Evolutionary conservation across 2,888 invertebrate species (phyloP).

Genomic region (Himalopsyche anomala): DNA sequence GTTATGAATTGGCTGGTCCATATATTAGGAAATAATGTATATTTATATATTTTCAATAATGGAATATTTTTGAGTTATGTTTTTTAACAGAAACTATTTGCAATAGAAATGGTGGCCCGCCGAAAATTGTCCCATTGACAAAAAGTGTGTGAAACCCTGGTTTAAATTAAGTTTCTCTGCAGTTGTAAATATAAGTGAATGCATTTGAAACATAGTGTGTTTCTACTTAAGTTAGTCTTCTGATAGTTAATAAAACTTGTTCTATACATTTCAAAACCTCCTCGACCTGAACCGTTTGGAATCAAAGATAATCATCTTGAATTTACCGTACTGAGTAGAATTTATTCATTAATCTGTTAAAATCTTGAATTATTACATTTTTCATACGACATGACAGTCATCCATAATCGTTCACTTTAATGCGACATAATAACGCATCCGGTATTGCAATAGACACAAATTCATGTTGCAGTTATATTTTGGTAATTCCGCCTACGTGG

Average conservation of each 20-base stretch:
- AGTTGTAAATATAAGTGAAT: too few species aligned
- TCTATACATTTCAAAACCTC: conserved; percentile 1
- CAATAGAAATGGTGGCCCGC: too few species aligned
- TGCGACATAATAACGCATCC: conserved; percentile 8
- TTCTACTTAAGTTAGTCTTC: neutral
- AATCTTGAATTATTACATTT: conserved; percentile 23
- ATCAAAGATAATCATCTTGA: conserved; percentile 12
- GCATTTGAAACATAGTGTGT: neutral
- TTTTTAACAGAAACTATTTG: too few species aligned
- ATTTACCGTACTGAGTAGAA: conserved; percentile 2
- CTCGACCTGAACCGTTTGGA: neutral
- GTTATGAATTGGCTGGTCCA: too few species aligned
- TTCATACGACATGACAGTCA: neutral
- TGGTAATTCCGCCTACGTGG: too few species aligned
- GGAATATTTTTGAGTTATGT: too few species aligned
- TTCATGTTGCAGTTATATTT: too few species aligned
- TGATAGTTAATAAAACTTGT: neutral
- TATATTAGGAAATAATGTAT: too few species aligned
- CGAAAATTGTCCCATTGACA: too few species aligned
- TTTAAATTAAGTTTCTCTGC: too few species aligned
- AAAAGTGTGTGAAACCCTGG: too few species aligned
- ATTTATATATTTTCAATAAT: too few species aligned
- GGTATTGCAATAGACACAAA: neutral
- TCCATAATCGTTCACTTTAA: neutral
- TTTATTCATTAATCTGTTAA: neutral